Evolutionary conservation across 2,113 vertebrate genomes (phyloP).

Genomic region (Strix uralensis): DNA sequence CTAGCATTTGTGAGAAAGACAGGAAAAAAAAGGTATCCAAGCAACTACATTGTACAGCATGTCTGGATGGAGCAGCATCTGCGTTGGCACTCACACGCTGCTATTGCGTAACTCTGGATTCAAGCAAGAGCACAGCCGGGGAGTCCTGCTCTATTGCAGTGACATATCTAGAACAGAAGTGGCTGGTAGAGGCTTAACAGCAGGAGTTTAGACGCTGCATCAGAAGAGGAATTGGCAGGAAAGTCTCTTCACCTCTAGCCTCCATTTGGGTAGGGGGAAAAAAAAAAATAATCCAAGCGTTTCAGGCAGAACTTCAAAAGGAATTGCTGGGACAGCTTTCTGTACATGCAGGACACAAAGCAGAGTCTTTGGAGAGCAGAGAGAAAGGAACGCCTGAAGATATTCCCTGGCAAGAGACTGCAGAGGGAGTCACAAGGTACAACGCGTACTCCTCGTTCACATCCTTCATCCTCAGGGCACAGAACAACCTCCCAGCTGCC

Average conservation of each 20-base stretch:
- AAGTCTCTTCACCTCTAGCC: background rate
- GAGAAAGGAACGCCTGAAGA: background rate
- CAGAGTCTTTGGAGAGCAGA: background rate
- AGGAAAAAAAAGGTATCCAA: slow-evolving; percentile 49
- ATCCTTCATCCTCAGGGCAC: background rate
- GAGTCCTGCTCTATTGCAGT: background rate
- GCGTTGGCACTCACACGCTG: background rate
- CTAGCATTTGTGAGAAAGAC: background rate
- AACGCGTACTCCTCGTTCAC: background rate
- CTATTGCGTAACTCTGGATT: slow-evolving; percentile 13
- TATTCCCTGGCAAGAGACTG: background rate
- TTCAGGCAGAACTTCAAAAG: slow-evolving; percentile 27
- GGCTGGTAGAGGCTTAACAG: background rate
- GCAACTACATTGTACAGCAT: slow-evolving; percentile 42
- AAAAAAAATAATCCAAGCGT: background rate
- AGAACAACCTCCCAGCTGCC: slow-evolving; percentile 1
- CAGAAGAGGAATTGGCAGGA: background rate
- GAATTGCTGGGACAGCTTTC: background rate
- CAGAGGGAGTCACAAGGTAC: slow-evolving; percentile 10
- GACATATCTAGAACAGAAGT: slow-evolving; percentile 30
- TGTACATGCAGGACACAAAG: background rate
- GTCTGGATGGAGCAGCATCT: slow-evolving; percentile 37
- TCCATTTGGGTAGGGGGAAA: background rate
- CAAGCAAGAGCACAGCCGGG: background rate
- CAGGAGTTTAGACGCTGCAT: background rate